phyloP scores from a whole-genome alignment of 1,140 invertebrate species.

The Neotoxoptera formosana region DNA sequence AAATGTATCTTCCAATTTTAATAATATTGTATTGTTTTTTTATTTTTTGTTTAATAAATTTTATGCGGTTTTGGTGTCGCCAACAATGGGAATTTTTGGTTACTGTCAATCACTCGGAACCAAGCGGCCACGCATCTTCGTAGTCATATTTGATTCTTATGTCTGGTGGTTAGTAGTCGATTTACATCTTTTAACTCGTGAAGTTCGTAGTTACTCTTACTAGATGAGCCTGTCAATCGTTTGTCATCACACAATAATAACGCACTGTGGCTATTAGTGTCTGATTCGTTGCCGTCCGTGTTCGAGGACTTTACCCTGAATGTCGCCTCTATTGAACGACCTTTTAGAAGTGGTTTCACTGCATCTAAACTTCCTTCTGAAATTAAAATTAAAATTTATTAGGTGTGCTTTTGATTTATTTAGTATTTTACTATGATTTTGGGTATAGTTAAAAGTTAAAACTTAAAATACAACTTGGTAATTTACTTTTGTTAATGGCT shows the following conservation, averaged over 20 bases:
- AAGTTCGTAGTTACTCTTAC: constrained; percentile 81
- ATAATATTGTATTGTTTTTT: not conserved
- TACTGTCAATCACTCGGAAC: constrained; percentile 54
- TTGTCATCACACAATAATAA: constrained; percentile 66
- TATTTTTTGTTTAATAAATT: constrained; percentile 10
- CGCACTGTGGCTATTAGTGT: constrained; percentile 73
- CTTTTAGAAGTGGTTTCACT: constrained; percentile 44
- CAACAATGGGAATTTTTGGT: constrained; percentile 58
- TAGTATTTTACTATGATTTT: not conserved
- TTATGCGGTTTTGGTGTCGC: constrained; percentile 40
- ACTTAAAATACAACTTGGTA: no score
- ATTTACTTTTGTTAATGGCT: not conserved
- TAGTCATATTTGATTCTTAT: constrained; percentile 60
- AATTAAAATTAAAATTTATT: constrained; percentile 1
- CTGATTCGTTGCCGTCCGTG: constrained; percentile 67
- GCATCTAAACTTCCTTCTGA: constrained; percentile 44
- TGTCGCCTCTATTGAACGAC: constrained; percentile 54
- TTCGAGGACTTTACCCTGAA: constrained; percentile 55
- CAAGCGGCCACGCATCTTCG: constrained; percentile 59
- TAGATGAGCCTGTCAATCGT: constrained; percentile 65
- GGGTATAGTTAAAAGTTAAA: not conserved
- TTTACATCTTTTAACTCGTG: constrained; percentile 67
- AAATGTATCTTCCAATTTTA: not conserved
- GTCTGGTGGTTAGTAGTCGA: constrained; percentile 49
- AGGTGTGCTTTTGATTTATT: not conserved